Evolutionary conservation across 2,888 invertebrate species (phyloP).

Genomic region (Mesorhabditis sp.): DNA sequence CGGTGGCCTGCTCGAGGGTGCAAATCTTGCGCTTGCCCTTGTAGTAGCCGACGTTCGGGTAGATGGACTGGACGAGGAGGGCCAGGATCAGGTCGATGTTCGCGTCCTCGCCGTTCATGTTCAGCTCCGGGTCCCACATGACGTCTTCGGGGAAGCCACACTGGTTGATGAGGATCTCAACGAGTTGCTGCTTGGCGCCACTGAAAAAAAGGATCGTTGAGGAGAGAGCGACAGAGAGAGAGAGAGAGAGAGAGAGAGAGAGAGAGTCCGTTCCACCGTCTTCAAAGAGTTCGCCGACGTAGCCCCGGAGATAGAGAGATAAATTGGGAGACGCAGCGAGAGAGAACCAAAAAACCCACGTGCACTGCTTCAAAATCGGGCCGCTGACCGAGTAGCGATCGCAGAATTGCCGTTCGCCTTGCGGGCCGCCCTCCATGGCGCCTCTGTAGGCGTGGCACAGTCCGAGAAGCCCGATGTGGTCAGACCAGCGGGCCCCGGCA

Average conservation of each 20-base stretch:
- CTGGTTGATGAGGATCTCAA: slow-evolving; percentile 68
- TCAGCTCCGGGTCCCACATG: slow-evolving; percentile 72
- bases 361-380: slow-evolving; percentile 83
- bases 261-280: no score
- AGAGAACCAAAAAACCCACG: slow-evolving; percentile 68
- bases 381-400: slow-evolving; percentile 84
- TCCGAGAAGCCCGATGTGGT: slow-evolving; percentile 68
- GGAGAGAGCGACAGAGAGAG: neutral
- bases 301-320: no score
- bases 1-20: slow-evolving; percentile 89
- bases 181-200: slow-evolving; percentile 71
- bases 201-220: slow-evolving; percentile 18
- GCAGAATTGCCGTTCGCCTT: slow-evolving; percentile 77
- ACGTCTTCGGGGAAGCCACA: slow-evolving; percentile 81
- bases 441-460: slow-evolving; percentile 75
- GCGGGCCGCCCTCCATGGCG: slow-evolving; percentile 63
- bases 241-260: neutral
- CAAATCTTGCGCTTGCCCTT: slow-evolving; percentile 84
- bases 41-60: slow-evolving; percentile 92
- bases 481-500: neutral
- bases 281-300: no score
- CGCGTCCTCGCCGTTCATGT: slow-evolving; percentile 60
- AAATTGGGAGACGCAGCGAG: no score
- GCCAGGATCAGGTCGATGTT: slow-evolving; percentile 72
- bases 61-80: slow-evolving; percentile 69